These are phyloP conservation scores for Syngnathoides biaculeatus DNA, from an alignment of 2,113 vertebrate species.

Conservation along the genomic window DNA sequence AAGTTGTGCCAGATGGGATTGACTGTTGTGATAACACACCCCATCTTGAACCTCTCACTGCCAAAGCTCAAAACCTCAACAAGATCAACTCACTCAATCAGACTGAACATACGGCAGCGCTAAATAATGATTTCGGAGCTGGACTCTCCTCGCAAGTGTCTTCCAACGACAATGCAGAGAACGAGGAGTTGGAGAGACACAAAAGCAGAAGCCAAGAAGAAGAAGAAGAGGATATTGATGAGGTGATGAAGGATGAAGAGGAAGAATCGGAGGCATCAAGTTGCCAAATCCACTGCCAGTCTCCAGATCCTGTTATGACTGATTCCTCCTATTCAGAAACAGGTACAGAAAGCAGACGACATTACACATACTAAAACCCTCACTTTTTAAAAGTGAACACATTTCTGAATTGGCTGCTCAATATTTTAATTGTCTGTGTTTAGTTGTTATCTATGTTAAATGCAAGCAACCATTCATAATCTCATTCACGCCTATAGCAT, in stretches of 20 bases:
- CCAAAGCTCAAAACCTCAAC: constrained; percentile 54
- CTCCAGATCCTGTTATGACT: constrained; percentile 60
- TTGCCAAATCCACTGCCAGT: constrained; percentile 54
- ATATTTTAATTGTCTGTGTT: too few relatives aligned
- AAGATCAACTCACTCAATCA: constrained; percentile 28
- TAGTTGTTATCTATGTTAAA: too few relatives aligned
- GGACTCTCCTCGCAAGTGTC: constrained; percentile 18
- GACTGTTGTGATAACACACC: constrained; percentile 54
- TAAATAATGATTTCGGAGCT: constrained; percentile 36
- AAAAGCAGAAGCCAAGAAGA: constrained; percentile 24
- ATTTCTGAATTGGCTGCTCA: not conserved
- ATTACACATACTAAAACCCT: not conserved
- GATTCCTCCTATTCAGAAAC: constrained; percentile 71
- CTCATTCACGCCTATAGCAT: too few relatives aligned
- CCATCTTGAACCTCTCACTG: constrained; percentile 22
- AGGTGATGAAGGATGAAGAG: constrained; percentile 58
- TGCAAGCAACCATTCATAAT: too few relatives aligned
- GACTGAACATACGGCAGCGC: constrained; percentile 40
- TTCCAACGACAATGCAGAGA: constrained; percentile 45
- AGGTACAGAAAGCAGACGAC: constrained; percentile 44
- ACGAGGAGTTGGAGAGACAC: constrained; percentile 12
- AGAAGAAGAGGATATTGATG: constrained; percentile 57
- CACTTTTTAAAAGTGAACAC: not conserved
- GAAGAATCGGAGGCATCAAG: constrained; percentile 57
- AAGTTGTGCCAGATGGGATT: constrained; percentile 15